These are phyloP conservation scores for Hypanus sabinus DNA, from an alignment of 2,113 vertebrate genomes.

Conservation along the genomic window DNA sequence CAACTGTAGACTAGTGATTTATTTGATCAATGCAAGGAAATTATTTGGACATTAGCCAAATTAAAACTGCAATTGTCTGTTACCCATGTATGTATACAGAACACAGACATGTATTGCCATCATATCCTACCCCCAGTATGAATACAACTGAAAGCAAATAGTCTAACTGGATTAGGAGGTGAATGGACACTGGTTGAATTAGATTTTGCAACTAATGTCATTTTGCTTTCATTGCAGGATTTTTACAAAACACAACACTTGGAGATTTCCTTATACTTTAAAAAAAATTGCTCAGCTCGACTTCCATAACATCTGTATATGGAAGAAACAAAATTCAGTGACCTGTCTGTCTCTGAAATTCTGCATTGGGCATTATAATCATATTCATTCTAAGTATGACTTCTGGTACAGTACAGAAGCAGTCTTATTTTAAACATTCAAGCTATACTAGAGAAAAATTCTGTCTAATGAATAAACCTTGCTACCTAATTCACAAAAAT, in stretches of 20 bases:
- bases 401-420: too few relatives aligned
- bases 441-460: background rate
- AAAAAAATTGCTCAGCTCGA: background rate
- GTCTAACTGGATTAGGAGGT: background rate
- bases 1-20: background rate
- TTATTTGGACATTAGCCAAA: background rate
- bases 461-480: background rate
- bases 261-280: background rate
- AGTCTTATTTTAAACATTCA: background rate
- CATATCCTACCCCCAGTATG: background rate
- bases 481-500: background rate
- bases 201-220: background rate
- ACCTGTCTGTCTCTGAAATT: background rate
- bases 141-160: background rate
- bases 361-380: background rate
- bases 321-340: background rate
- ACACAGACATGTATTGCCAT: background rate
- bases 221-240: background rate
- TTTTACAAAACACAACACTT: background rate
- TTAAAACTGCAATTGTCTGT: background rate
- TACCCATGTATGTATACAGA: background rate
- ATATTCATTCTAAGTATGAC: background rate
- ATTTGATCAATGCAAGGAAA: background rate
- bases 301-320: background rate
- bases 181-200: background rate